phyloP scores from a whole-genome alignment of 2,113 vertebrate species.

The Solea solea region DNA sequence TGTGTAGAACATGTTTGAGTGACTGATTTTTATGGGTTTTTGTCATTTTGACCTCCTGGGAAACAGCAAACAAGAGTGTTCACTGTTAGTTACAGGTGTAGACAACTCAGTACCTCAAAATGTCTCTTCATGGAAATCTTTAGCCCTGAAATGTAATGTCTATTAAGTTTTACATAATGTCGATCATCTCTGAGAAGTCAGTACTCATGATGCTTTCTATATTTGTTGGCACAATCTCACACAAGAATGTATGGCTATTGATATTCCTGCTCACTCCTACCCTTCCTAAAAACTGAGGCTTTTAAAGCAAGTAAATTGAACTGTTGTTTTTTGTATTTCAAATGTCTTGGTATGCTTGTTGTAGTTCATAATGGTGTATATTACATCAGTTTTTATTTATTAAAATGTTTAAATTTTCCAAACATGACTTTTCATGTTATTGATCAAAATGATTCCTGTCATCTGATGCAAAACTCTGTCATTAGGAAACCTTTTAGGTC shows the following conservation, averaged over 20 bases:
- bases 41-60: slow-evolving; percentile 22
- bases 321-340: slow-evolving; percentile 72
- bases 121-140: slow-evolving; percentile 50
- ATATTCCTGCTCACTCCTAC: slow-evolving; percentile 56
- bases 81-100: slow-evolving; percentile 56
- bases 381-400: slow-evolving; percentile 81
- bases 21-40: slow-evolving; percentile 18
- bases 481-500: too few species aligned
- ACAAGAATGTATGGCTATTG: slow-evolving; percentile 74
- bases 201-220: slow-evolving; percentile 67
- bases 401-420: slow-evolving; percentile 77
- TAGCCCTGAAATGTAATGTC: slow-evolving; percentile 34
- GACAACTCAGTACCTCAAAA: slow-evolving; percentile 77
- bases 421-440: slow-evolving; percentile 53
- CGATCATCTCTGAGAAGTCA: slow-evolving; percentile 49
- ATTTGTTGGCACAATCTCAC: slow-evolving; percentile 74
- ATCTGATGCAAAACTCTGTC: background rate
- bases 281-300: slow-evolving; percentile 59
- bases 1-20: slow-evolving; percentile 39
- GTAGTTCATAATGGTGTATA: slow-evolving; percentile 80
- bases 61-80: slow-evolving; percentile 40
- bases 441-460: background rate
- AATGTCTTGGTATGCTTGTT: slow-evolving; percentile 80
- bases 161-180: slow-evolving; percentile 17
- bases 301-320: slow-evolving; percentile 69